phyloP scores from a whole-genome alignment of 2,113 vertebrate species.

The Apteryx owenii region DNA sequence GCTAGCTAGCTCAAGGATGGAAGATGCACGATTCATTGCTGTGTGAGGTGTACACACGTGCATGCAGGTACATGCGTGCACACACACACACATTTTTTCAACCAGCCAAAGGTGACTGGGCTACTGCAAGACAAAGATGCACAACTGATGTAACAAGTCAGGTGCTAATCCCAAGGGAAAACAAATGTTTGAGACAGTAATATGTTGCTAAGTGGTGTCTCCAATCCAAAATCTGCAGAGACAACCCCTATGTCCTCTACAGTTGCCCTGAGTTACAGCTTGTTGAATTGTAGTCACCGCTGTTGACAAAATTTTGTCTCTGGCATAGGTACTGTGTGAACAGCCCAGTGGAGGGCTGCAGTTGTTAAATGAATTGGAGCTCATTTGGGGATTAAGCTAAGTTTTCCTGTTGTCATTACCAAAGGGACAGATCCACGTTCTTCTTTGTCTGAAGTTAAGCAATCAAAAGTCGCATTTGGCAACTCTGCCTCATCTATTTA shows the following conservation, averaged over 20 bases:
- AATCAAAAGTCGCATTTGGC: conserved; percentile 20
- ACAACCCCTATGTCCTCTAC: not conserved
- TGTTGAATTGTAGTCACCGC: not conserved
- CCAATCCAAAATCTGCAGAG: not conserved
- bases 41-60: too few species aligned
- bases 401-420: conserved; percentile 65
- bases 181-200: not conserved
- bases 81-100: not conserved
- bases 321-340: not conserved
- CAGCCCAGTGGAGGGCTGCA: not conserved
- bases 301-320: not conserved
- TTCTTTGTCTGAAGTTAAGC: conserved; percentile 59
- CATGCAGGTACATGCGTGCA: too few species aligned
- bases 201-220: not conserved
- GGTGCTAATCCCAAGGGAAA: not conserved
- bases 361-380: not conserved
- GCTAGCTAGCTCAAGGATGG: not conserved
- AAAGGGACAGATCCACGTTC: conserved; percentile 16
- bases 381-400: conserved; percentile 54
- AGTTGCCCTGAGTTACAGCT: accelerated
- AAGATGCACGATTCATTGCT: not conserved
- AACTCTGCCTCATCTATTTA: conserved; percentile 16
- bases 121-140: not conserved
- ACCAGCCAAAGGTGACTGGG: not conserved
- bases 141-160: not conserved